These are phyloP conservation scores for Spodoptera littoralis DNA, from an alignment of 2,888 invertebrate genomes.

Conservation along the genomic window DNA sequence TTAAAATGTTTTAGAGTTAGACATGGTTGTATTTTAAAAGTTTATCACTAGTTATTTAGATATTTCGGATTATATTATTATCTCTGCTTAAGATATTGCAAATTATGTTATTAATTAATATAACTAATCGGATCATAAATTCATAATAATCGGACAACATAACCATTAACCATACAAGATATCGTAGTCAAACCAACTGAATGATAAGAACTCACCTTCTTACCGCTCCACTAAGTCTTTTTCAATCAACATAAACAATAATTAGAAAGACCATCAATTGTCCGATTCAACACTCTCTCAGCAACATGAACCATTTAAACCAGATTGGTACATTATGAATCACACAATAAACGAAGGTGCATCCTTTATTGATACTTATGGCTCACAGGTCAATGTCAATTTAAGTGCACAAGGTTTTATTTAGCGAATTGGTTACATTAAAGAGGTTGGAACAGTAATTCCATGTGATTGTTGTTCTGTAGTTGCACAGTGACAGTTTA, in stretches of 20 bases:
- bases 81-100: too few relatives aligned
- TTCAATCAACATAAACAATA: neutral
- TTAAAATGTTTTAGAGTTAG: neutral
- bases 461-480: neutral
- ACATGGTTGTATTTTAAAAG: neutral
- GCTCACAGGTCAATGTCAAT: conserved; percentile 41
- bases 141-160: too few relatives aligned
- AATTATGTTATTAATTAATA: too few relatives aligned
- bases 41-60: neutral
- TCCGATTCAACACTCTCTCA: conserved; percentile 2
- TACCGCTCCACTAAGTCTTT: too few relatives aligned
- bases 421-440: conserved; percentile 17
- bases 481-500: neutral
- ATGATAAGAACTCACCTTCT: too few relatives aligned
- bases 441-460: conserved; percentile 5
- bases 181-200: too few relatives aligned
- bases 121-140: too few relatives aligned
- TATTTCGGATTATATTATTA: too few relatives aligned
- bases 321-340: conserved; percentile 28
- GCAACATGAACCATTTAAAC: conserved; percentile 4
- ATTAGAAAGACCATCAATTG: conserved; percentile 6
- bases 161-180: too few relatives aligned
- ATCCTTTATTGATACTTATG: conserved; percentile 51
- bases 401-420: conserved; percentile 21
- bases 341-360: conserved; percentile 38